Conservation (phyloP, 1,140 invertebrate species). For the Ptiloglossa arizonensis region DNA sequence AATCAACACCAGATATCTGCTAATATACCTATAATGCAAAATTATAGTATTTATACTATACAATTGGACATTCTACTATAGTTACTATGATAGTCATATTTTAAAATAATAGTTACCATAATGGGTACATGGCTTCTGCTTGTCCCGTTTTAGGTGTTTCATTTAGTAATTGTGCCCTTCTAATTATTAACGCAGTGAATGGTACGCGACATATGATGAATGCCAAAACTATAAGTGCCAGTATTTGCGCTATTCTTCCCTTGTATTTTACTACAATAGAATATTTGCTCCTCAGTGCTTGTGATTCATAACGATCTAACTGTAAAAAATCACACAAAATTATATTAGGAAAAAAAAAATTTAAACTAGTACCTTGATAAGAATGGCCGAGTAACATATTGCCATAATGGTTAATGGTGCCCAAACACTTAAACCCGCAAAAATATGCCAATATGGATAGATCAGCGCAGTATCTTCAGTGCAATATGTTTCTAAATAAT, state of each 20-base stretch:
- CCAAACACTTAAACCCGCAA: constrained; percentile 87
- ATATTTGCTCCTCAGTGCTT: constrained; percentile 82
- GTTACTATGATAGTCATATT: neutral
- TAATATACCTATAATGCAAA: constrained; percentile 81
- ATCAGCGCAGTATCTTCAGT: constrained; percentile 84
- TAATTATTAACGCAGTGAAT: constrained; percentile 86
- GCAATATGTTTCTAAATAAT: constrained; percentile 87
- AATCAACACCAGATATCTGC: constrained; percentile 86
- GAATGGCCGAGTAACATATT: constrained; percentile 85
- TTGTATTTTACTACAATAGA: constrained; percentile 84
- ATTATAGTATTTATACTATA: constrained; percentile 1
- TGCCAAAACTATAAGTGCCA: constrained; percentile 86
- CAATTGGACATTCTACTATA: neutral
- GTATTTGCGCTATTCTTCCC: constrained; percentile 85
- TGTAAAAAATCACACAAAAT: constrained; percentile 61
- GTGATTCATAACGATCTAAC: constrained; percentile 84
- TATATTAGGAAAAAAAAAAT: neutral
- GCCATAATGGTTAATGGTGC: constrained; percentile 87
- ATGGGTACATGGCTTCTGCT: constrained; percentile 69
- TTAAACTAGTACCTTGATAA: constrained; percentile 82
- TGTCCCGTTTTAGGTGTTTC: constrained; percentile 66
- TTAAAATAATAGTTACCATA: constrained; percentile 67
- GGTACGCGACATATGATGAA: constrained; percentile 87
- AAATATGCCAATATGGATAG: constrained; percentile 88
- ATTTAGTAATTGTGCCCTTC: constrained; percentile 82